Base-by-base conservation (phyloP, 2,888 invertebrate species). In the Synergus japonicus region DNA sequence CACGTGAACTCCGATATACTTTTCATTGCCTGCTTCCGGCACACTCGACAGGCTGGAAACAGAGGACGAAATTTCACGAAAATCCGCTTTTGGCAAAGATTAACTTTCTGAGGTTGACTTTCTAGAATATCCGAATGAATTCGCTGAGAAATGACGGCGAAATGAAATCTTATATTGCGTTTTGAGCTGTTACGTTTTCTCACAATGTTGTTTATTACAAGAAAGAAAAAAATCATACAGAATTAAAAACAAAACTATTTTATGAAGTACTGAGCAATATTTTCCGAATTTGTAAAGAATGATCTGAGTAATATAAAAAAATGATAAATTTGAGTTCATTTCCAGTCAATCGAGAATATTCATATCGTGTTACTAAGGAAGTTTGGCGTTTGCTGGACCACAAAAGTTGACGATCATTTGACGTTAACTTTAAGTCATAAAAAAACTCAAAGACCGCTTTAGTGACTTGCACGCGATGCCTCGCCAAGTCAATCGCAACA, bases 401-500 rank as follows among this genome's bases (percentile, higher is more conserved):
- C 41, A 78, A 80, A 78, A 49, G 78, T 80, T 69, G 43, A 76
- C 54, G 65, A 46, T 46, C 13, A 73, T 76, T 63, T 67, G 64
- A 63, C 44, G 58, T 63, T 46, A 58, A 77, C 76, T 46, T 78
- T 46, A 67, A 66, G 65, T 76, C 73, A 49, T 43, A 44, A 69
- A 46, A 22, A 44, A 58, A 78, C 18, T 60, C 29, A 22, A 49
- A 79, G 76, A 63, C 78, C 69, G 81, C 78, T 77, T 77, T 73
- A 79, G 77, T 80, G 76, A 77, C 80, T 82, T 82, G 29, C 49
- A 37, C 63, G 76, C 78, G 76, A 77, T 63, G 76, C 63, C 76
- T 65, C 37, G 69, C 64, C 46, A 69, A 63, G 43, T 65, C 64
- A 54, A 77, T 77, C 67, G 78, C 73, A 54, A 60, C 69, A 76